phyloP scores from a whole-genome alignment of 2,888 invertebrate genomes.

The Hesperia comma region DNA sequence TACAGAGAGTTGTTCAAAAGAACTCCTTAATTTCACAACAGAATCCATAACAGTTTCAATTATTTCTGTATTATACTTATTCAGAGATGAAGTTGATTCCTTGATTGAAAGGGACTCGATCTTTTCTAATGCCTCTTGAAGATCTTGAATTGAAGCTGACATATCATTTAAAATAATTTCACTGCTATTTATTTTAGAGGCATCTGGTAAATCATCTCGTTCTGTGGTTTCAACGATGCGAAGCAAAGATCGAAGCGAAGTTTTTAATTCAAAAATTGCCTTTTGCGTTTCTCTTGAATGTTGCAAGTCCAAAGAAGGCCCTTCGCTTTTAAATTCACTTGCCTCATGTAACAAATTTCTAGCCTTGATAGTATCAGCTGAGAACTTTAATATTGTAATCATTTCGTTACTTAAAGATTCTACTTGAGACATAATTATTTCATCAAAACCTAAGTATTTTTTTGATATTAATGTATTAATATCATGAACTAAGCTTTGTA shows the following conservation, averaged over 20 bases:
- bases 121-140: conserved; percentile 75
- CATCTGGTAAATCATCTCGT: conserved; percentile 52
- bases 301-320: conserved; percentile 60
- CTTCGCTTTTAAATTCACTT: conserved; percentile 62
- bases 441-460: conserved; percentile 71
- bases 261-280: conserved; percentile 69
- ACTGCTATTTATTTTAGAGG: conserved; percentile 57
- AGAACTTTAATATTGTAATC: conserved; percentile 75
- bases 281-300: conserved; percentile 74
- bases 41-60: conserved; percentile 86
- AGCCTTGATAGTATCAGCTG: conserved; percentile 81
- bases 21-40: conserved; percentile 85
- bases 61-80: conserved; percentile 83
- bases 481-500: conserved; percentile 81
- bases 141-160: conserved; percentile 77
- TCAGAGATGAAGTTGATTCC: conserved; percentile 69
- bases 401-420: conserved; percentile 78
- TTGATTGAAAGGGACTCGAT: conserved; percentile 80
- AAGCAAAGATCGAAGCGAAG: conserved; percentile 65
- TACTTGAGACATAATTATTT: conserved; percentile 70
- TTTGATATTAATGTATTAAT: conserved; percentile 69
- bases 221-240: conserved; percentile 66
- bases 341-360: conserved; percentile 65
- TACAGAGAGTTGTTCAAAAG: conserved; percentile 77
- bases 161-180: conserved; percentile 72